phyloP scores from a whole-genome alignment of 53 echinoderm and acorn worm species.

The Holothuria scabra region DNA sequence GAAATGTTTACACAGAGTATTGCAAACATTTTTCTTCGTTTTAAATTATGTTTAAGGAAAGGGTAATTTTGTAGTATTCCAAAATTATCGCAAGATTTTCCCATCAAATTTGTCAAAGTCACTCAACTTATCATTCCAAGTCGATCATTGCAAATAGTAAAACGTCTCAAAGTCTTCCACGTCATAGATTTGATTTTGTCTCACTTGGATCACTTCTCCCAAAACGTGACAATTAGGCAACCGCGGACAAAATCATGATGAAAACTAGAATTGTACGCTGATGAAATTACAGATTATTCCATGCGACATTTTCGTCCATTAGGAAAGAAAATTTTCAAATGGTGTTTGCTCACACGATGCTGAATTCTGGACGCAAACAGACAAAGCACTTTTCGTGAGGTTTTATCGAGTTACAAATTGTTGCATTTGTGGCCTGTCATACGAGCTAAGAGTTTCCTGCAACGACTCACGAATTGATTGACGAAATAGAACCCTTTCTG shows the following conservation, averaged over 20 bases:
- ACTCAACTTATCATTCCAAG: constrained; percentile 2
- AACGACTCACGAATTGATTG: neutral
- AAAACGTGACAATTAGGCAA: constrained; percentile 44
- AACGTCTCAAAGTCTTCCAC: neutral
- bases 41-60: no score
- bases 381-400: constrained; percentile 31
- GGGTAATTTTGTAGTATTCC: no score
- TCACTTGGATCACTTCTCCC: constrained; percentile 8
- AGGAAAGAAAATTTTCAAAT: constrained; percentile 33
- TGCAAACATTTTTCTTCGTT: no score
- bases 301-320: constrained; percentile 41
- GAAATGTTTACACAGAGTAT: no score
- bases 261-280: constrained; percentile 41
- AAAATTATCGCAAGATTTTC: no score
- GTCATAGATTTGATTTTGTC: constrained; percentile 21
- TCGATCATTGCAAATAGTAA: constrained; percentile 1
- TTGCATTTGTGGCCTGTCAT: constrained; percentile 33
- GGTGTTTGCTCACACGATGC: constrained; percentile 43
- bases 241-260: constrained; percentile 26
- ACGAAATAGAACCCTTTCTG: neutral
- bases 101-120: neutral
- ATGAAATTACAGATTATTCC: constrained; percentile 47
- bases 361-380: constrained; percentile 27
- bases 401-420: constrained; percentile 46
- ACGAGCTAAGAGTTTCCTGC: constrained; percentile 27